phyloP scores from a whole-genome alignment of 2,797 vertebrate genomes.

The Glossophaga mutica region DNA sequence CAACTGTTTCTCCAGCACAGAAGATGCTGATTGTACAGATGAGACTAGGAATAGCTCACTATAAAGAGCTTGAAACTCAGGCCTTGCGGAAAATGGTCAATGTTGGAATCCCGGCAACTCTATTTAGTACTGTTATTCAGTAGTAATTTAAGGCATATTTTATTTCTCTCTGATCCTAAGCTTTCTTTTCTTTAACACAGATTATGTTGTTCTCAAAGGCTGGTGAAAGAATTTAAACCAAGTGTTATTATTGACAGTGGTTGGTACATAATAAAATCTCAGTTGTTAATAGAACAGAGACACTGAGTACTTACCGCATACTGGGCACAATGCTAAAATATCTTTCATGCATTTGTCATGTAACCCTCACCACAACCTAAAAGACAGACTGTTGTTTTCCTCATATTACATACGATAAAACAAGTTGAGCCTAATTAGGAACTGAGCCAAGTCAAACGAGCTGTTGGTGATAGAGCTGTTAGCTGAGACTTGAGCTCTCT shows the following conservation, averaged over 20 bases:
- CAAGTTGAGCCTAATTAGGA: background rate
- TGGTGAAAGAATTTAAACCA: slow-evolving; percentile 13
- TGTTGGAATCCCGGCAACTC: background rate
- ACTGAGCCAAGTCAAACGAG: background rate
- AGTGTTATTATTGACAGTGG: background rate
- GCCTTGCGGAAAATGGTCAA: background rate
- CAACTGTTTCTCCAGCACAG: background rate
- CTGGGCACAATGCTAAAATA: background rate
- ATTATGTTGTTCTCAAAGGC: background rate
- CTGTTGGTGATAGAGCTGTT: background rate
- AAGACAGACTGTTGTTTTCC: background rate
- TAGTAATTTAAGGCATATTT: background rate
- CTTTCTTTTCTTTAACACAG: background rate
- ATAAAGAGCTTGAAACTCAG: background rate
- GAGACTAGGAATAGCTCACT: background rate
- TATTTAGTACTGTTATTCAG: background rate
- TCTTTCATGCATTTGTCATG: background rate
- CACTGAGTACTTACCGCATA: background rate
- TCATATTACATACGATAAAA: background rate
- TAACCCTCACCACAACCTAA: background rate
- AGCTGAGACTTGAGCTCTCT: background rate
- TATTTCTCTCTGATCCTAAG: background rate
- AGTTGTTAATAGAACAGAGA: background rate
- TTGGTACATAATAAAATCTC: background rate
- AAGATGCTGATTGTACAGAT: background rate